Evolutionary conservation across 2,888 invertebrate species (phyloP), one percentile per base, ranked within the genome.

Genomic region (Serripes groenlandicus): DNA sequence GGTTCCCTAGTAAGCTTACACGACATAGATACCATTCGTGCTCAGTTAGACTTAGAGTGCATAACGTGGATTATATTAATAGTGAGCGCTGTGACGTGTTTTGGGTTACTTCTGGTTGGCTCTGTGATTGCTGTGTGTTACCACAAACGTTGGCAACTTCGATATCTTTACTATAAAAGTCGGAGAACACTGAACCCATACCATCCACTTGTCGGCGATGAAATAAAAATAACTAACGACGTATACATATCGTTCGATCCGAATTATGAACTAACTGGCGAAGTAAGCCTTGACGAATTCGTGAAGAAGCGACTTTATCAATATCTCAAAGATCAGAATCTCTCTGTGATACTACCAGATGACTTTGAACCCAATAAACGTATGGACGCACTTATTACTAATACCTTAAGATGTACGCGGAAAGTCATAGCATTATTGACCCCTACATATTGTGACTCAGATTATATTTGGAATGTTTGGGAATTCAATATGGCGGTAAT

Each of bases 401-500:
- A 62, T 9, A 56, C 77, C 2, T 30, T 83, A 7, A 30, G 75
- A 26, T 60, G 56, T 18, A 74, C 64, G 5, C 62, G 70, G n/a
- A 83, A 83, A 52, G 77, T 83, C 2, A 28, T 80, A 7, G 79
- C 75, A 3, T 60, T 83, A 30, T 28, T 83, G 18, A 68, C 83
- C 3, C 2, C 70, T 0, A 4, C 42, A 5, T 80, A 80, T 60
- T 77, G 76, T 28, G 23, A 52, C 0, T 42, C 66, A 9, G 28
- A 26, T 23, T 76, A 80, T 9, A 72, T 42, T 30, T 83, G 83
- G 83, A 80, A 79, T 34, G 72, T 35, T 4, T 80, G 73, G 58
- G 83, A 83, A 64, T 83, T 83, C 77, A 83, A 83, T 30, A 77
- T 83, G 72, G 83, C 79, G 11, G 74, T 74, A 1, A 68, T 72